Conservation (phyloP, 2,797 vertebrate species). For the Phalanger gymnotis region DNA sequence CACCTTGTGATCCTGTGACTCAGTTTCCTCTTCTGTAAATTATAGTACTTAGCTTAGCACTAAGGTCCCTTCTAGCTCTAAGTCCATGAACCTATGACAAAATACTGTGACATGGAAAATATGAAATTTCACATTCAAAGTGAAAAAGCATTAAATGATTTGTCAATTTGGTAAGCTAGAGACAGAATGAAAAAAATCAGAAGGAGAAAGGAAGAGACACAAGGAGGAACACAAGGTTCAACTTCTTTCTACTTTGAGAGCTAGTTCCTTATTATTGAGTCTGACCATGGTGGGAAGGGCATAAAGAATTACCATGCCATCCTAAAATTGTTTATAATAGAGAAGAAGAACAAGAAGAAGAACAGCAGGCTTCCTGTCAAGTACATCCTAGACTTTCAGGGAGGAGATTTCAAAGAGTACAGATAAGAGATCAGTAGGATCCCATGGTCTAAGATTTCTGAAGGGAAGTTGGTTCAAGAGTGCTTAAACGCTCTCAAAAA, state of each 20-base stretch:
- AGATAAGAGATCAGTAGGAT: not conserved
- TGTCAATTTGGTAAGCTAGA: not conserved
- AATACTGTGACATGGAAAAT: not conserved
- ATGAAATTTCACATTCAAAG: not conserved
- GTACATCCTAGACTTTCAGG: not conserved
- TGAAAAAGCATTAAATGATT: not conserved
- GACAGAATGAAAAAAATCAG: not conserved
- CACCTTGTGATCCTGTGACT: not conserved
- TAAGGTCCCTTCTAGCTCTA: not conserved
- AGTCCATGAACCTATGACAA: not conserved
- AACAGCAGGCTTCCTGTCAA: not conserved
- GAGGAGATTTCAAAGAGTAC: not conserved
- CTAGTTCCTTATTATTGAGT: not conserved
- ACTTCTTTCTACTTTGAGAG: not conserved
- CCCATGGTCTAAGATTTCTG: not conserved
- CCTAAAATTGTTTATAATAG: not conserved
- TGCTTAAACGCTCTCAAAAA: not conserved
- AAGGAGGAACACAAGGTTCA: not conserved
- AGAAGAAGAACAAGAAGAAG: not conserved
- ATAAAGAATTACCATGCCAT: not conserved
- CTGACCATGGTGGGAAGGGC: not conserved
- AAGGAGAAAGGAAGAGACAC: not conserved
- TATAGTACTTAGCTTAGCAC: too few species aligned
- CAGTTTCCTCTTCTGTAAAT: not conserved
- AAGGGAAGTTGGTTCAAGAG: not conserved